phyloP scores from a whole-genome alignment of 2,797 vertebrate genomes.

The Cynodonichthys magdalenae region DNA sequence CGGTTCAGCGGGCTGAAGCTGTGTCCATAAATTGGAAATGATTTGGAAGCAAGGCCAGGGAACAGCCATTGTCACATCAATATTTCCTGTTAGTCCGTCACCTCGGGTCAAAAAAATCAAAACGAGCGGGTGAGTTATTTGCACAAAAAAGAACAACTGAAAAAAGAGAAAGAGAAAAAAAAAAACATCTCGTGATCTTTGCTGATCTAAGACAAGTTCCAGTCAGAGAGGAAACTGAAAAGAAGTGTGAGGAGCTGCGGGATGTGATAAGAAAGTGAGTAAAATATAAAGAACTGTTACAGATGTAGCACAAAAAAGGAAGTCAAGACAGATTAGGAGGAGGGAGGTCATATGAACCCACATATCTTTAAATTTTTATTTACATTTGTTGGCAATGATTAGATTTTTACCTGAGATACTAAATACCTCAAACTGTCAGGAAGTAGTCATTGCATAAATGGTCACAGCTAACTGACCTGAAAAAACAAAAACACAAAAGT shows the following conservation, averaged over 20 bases:
- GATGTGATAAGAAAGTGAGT: background rate
- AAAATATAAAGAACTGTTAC: background rate
- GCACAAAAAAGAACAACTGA: background rate
- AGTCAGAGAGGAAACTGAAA: background rate
- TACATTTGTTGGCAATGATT: background rate
- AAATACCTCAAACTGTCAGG: too few species aligned
- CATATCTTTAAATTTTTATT: background rate
- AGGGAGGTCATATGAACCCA: background rate
- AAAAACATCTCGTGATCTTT: background rate
- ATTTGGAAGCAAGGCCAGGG: constrained; percentile 56
- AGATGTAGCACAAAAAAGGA: background rate
- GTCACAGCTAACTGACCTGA: too few species aligned
- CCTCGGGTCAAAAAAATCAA: constrained; percentile 25
- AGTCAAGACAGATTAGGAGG: background rate
- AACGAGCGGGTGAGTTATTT: background rate
- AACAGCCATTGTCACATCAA: constrained; percentile 51
- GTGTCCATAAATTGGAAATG: constrained; percentile 41
- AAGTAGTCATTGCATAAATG: too few species aligned
- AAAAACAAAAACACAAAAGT: too few species aligned
- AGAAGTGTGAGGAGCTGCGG: background rate
- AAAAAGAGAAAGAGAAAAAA: background rate
- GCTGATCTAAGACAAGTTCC: constrained; percentile 4
- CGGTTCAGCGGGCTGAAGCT: constrained; percentile 37
- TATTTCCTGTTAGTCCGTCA: constrained; percentile 40
- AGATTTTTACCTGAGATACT: too few species aligned